Percentiles rank a stretch among this genome's conserved stretches.
These are phyloP conservation scores for Telmatochromis bifrenatus DNA, from an alignment of 2,113 vertebrate species.

Conservation along the genomic window DNA sequence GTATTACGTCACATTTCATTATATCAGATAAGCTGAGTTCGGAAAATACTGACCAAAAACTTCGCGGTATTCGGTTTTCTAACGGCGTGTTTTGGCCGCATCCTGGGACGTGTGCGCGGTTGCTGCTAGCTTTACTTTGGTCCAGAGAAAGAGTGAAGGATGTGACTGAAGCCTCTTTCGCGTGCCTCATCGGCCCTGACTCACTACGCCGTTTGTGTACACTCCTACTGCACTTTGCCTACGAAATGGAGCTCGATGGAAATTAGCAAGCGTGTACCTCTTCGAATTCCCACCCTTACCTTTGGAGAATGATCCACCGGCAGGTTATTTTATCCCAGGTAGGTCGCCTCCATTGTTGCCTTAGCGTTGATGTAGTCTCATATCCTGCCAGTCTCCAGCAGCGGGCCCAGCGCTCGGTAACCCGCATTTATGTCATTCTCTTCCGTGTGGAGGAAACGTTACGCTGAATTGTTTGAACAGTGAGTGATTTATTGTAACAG, in stretches of 20 bases:
- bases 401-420: constrained; percentile 11
- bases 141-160: constrained; percentile 38
- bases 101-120: neutral
- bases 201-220: constrained; percentile 1
- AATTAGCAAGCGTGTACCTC: neutral
- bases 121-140: neutral
- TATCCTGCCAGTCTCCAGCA: neutral
- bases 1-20: neutral
- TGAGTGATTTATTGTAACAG: neutral
- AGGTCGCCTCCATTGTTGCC: constrained; percentile 45
- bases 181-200: neutral
- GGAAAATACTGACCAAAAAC: neutral
- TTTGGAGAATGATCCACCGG: constrained; percentile 70
- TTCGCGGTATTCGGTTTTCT: neutral
- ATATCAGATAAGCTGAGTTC: neutral
- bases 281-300: neutral
- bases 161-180: constrained; percentile 19
- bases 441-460: neutral
- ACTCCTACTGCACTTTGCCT: neutral
- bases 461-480: neutral
- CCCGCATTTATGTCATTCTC: neutral
- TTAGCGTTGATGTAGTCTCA: constrained; percentile 2
- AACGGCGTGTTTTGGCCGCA: rapidly evolving
- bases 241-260: constrained; percentile 29
- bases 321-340: constrained; percentile 68